Conservation (phyloP, 2,113 vertebrate species). For the Erinaceus europaeus region DNA sequence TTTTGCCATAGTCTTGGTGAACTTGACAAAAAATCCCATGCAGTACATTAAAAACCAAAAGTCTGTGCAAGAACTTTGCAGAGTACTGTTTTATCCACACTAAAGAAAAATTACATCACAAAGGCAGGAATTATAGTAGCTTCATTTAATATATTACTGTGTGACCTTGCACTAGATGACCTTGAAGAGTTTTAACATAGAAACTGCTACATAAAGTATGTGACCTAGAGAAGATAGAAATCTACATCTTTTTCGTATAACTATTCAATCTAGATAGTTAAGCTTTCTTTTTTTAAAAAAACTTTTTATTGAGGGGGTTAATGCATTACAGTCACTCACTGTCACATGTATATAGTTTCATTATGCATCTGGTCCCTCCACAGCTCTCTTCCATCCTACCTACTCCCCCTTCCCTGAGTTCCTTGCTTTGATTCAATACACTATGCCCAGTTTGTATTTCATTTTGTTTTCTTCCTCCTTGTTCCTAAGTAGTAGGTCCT, state of each 20-base stretch:
- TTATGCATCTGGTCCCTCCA: too few relatives aligned
- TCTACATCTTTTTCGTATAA: neutral
- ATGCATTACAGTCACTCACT: too few relatives aligned
- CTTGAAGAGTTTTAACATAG: neutral
- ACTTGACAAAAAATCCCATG: neutral
- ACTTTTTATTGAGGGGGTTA: too few relatives aligned
- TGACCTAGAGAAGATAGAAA: neutral
- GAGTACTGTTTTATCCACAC: neutral
- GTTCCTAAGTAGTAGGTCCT: too few relatives aligned
- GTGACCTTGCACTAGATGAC: neutral
- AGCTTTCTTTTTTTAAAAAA: too few relatives aligned
- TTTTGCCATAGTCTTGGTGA: slow-evolving; percentile 24
- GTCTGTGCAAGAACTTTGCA: neutral
- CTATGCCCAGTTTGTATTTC: too few relatives aligned
- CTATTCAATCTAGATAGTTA: neutral
- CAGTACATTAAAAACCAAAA: neutral
- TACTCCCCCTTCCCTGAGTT: too few relatives aligned
- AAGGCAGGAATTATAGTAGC: neutral
- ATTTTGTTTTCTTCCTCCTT: too few relatives aligned
- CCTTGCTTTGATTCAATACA: too few relatives aligned
- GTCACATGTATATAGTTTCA: too few relatives aligned
- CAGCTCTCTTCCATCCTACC: too few relatives aligned
- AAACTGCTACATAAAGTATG: neutral
- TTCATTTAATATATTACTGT: neutral
- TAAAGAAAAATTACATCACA: neutral